Evolutionary conservation across 2,888 invertebrate species (phyloP).

Genomic region (Metalampra italica): DNA sequence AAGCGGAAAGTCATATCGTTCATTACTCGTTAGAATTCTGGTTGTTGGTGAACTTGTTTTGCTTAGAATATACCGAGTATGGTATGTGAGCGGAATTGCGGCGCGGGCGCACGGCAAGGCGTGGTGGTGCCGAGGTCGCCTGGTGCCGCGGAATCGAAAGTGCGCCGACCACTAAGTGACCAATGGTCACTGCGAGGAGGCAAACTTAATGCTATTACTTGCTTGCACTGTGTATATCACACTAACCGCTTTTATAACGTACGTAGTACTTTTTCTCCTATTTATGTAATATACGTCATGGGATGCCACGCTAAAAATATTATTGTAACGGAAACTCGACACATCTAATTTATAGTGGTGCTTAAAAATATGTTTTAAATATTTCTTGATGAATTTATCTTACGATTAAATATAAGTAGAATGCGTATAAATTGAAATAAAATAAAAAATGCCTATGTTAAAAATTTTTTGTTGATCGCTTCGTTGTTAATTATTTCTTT

Average conservation of each 20-base stretch:
- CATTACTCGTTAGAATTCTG: not conserved
- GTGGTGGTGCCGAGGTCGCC: conserved; percentile 58
- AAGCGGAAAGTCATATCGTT: conserved; percentile 2
- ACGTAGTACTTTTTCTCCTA: too few species aligned
- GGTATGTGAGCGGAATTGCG: conserved; percentile 64
- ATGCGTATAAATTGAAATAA: too few species aligned
- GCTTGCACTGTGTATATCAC: not conserved
- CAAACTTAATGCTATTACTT: conserved; percentile 32
- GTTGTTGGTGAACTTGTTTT: not conserved
- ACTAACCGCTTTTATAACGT: not conserved
- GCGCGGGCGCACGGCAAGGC: conserved; percentile 26
- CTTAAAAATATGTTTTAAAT: too few species aligned
- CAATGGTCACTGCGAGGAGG: conserved; percentile 23
- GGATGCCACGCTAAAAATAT: too few species aligned
- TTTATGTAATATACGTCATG: too few species aligned
- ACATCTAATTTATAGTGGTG: too few species aligned
- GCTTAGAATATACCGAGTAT: conserved; percentile 53
- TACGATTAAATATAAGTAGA: too few species aligned
- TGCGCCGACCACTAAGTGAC: conserved; percentile 31
- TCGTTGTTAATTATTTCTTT: too few species aligned
- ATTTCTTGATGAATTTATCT: too few species aligned
- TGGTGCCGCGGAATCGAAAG: conserved; percentile 61
- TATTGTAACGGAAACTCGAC: too few species aligned
- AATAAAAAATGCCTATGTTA: too few species aligned
- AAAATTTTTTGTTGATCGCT: too few species aligned